phyloP scores from a whole-genome alignment of 1,140 invertebrate species.

The Drosophila persimilis region DNA sequence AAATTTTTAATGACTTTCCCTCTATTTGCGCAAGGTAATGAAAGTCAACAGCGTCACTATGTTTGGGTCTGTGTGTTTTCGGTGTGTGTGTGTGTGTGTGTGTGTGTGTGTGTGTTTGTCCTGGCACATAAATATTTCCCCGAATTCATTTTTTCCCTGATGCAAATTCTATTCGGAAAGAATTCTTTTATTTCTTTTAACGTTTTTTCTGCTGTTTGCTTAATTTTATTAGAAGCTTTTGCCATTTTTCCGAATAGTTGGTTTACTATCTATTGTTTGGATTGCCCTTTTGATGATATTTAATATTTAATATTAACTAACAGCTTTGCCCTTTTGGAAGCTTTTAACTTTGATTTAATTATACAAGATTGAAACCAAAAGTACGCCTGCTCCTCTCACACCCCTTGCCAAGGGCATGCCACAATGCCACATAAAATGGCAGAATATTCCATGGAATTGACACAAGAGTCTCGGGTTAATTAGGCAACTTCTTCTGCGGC shows the following conservation, averaged over 20 bases:
- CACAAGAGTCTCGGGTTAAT: constrained; percentile 34
- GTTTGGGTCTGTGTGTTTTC: constrained; percentile 48
- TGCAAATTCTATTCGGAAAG: constrained; percentile 59
- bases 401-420: no score
- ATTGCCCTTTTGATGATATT: constrained; percentile 14
- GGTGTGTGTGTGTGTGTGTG: constrained; percentile 40
- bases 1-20: constrained; percentile 78
- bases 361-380: constrained; percentile 17
- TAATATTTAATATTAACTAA: constrained; percentile 20
- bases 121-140: constrained; percentile 39
- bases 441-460: constrained; percentile 34
- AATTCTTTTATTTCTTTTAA: constrained; percentile 14
- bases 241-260: constrained; percentile 15
- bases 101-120: constrained; percentile 40
- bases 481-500: constrained; percentile 41
- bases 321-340: constrained; percentile 8
- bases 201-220: constrained; percentile 11
- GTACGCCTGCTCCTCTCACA: not conserved
- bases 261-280: constrained; percentile 18
- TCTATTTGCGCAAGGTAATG: constrained; percentile 78
- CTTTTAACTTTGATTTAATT: constrained; percentile 2
- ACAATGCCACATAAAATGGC: constrained; percentile 6
- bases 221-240: constrained; percentile 15
- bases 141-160: constrained; percentile 21
- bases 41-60: constrained; percentile 77